Percentiles rank a stretch among this genome's conserved stretches.
phyloP scores from a whole-genome alignment of 2,113 vertebrate species.

The Albula glossodonta region DNA sequence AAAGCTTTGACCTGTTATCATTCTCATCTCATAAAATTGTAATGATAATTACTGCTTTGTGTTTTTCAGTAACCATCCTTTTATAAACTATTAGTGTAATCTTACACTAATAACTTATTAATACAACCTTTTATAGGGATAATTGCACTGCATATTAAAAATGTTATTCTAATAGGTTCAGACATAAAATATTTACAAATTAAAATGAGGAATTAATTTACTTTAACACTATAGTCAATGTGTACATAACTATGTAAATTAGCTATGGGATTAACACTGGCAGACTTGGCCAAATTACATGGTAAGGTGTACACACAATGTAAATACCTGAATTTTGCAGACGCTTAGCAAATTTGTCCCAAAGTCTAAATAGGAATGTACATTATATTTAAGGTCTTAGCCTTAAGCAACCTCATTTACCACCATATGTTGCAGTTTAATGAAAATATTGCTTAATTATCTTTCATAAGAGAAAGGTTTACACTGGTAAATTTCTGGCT shows the following conservation, averaged over 20 bases:
- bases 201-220: neutral
- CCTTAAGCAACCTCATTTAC: neutral
- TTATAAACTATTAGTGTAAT: constrained; percentile 7
- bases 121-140: constrained; percentile 2
- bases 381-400: neutral
- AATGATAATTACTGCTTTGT: constrained; percentile 5
- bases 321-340: neutral
- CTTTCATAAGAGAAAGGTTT: neutral
- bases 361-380: neutral
- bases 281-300: neutral
- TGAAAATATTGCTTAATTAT: neutral
- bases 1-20: neutral
- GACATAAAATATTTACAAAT: constrained; percentile 9
- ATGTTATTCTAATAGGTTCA: constrained; percentile 11
- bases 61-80: neutral
- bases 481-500: neutral
- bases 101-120: constrained; percentile 6
- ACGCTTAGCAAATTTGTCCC: neutral
- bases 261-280: neutral
- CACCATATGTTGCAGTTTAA: neutral
- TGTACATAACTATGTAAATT: constrained; percentile 7
- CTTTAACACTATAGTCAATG: constrained; percentile 1
- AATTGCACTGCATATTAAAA: constrained; percentile 11
- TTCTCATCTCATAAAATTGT: constrained; percentile 7
- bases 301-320: neutral